Conservation (phyloP, 2,797 vertebrate genomes). For the Gobionotothen gibberifrons region DNA sequence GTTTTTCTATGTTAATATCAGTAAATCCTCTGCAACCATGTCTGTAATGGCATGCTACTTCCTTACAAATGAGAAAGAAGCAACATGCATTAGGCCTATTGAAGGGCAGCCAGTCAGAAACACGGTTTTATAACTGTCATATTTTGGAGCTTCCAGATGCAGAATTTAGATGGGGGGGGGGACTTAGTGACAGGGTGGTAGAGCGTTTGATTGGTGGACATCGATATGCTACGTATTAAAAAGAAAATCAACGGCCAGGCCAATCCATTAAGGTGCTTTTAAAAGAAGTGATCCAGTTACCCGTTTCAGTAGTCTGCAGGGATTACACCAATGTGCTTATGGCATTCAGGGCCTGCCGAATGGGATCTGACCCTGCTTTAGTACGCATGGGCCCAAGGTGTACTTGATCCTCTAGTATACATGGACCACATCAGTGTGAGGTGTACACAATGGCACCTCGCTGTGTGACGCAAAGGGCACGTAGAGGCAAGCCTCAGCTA, state of each 20-base stretch:
- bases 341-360: constrained; percentile 81
- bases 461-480: constrained; percentile 9
- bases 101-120: constrained; percentile 62
- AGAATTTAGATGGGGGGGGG: constrained; percentile 45
- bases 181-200: constrained; percentile 44
- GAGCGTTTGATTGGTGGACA: constrained; percentile 70
- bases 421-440: constrained; percentile 54
- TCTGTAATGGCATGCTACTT: constrained; percentile 40
- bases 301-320: constrained; percentile 85
- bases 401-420: constrained; percentile 68
- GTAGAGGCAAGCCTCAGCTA: not conserved
- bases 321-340: constrained; percentile 90
- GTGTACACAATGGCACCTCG: constrained; percentile 33
- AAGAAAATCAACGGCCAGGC: constrained; percentile 81
- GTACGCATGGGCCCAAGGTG: constrained; percentile 70
- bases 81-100: constrained; percentile 65
- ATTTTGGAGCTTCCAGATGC: constrained; percentile 64
- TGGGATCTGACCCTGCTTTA: constrained; percentile 80
- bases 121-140: constrained; percentile 66
- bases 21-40: constrained; percentile 37
- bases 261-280: constrained; percentile 90
- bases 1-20: constrained; percentile 48
- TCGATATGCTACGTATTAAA: constrained; percentile 78
- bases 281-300: constrained; percentile 90
- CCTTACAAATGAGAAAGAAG: constrained; percentile 42